Conservation (phyloP, 1,140 invertebrate species). For the Drosophila navojoa region DNA sequence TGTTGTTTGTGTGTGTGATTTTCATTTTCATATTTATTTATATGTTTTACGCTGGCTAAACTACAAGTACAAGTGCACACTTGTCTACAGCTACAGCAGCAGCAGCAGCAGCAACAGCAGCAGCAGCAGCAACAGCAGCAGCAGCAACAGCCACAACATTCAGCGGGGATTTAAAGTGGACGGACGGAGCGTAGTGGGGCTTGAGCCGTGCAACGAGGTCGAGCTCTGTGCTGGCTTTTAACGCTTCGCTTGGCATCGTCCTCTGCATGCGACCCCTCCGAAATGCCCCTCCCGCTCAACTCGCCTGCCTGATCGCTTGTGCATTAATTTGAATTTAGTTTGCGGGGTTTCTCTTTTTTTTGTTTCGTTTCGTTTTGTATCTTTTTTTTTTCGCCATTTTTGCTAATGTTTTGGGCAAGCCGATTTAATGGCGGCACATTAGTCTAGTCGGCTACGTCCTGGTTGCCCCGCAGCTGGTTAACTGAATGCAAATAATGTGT, state of each 20-base stretch:
- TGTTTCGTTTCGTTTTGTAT: conserved; percentile 4
- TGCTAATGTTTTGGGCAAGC: conserved; percentile 56
- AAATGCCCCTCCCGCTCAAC: not conserved
- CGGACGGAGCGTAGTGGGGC: not conserved
- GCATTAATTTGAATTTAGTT: conserved; percentile 74
- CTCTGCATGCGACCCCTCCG: not conserved
- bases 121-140: not conserved
- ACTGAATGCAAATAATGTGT: conserved; percentile 35
- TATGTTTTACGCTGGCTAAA: conserved; percentile 64
- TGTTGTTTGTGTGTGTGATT: conserved; percentile 40
- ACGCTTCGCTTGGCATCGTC: conserved; percentile 53
- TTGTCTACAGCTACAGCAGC: conserved; percentile 56
- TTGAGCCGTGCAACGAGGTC: conserved; percentile 31
- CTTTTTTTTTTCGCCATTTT: conserved; percentile 16
- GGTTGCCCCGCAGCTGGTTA: conserved; percentile 7
- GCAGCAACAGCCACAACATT: not conserved
- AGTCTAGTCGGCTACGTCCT: conserved; percentile 44
- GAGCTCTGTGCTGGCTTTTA: conserved; percentile 58
- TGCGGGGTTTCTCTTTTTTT: conserved; percentile 26
- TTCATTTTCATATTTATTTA: conserved; percentile 57
- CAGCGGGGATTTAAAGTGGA: conserved; percentile 6
- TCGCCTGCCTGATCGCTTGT: conserved; percentile 40
- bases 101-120: conserved; percentile 26
- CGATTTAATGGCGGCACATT: conserved; percentile 71
- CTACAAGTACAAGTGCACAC: conserved; percentile 76